These are phyloP conservation scores for Machimus rusticus DNA, from an alignment of 2,888 invertebrate species.

Conservation along the genomic window DNA sequence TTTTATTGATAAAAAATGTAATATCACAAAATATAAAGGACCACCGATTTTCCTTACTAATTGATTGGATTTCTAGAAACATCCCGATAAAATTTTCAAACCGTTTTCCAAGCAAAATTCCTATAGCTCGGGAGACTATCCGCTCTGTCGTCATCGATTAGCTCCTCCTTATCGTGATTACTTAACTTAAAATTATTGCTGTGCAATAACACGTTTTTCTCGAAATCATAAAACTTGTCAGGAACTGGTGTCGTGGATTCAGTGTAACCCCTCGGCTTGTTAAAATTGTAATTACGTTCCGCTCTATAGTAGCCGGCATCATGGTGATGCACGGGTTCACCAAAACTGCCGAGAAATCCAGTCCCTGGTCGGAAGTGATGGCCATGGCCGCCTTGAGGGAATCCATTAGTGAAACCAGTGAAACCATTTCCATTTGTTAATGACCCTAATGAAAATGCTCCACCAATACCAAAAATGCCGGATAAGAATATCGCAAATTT, in stretches of 20 bases:
- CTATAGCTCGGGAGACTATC: conserved; percentile 44
- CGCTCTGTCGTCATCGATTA: conserved; percentile 26
- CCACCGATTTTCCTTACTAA: background rate
- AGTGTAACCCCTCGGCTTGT: conserved; percentile 53
- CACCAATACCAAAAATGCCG: conserved; percentile 71
- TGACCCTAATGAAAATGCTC: conserved; percentile 53
- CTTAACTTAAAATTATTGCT: conserved; percentile 51
- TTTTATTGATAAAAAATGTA: background rate
- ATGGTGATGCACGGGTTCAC: conserved; percentile 44
- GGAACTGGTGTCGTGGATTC: conserved; percentile 45
- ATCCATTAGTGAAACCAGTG: conserved; percentile 48
- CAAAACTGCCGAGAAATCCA: conserved; percentile 41
- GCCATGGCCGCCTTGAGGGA: conserved; percentile 40
- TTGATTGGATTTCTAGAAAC: background rate
- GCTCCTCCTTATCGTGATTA: conserved; percentile 42
- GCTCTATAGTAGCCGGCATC: conserved; percentile 55
- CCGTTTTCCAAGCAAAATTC: conserved; percentile 50
- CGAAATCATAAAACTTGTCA: conserved; percentile 61
- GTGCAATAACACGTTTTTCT: conserved; percentile 53
- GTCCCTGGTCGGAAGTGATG: conserved; percentile 29
- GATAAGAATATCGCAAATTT: conserved; percentile 77
- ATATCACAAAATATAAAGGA: background rate
- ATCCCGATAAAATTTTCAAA: background rate
- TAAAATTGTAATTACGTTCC: conserved; percentile 57
- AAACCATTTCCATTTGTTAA: conserved; percentile 54